Conservation (phyloP, 2,113 vertebrate genomes). For the Anarhynchus alexandrinus region DNA sequence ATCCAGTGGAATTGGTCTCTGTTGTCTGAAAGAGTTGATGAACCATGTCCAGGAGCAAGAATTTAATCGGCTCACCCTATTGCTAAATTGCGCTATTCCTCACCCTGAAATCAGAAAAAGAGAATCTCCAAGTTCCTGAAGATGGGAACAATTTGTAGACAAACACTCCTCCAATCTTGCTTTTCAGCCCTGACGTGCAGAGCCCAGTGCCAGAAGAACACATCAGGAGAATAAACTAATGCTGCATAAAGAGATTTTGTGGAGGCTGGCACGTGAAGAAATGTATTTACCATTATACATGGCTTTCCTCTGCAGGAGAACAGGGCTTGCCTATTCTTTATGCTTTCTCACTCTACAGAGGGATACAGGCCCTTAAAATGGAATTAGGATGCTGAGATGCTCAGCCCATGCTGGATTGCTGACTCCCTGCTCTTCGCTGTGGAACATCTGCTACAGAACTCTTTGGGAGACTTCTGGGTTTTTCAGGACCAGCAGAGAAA, state of each 20-base stretch:
- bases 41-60: background rate
- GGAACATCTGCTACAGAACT: conserved; percentile 32
- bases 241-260: background rate
- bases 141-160: background rate
- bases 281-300: background rate
- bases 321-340: background rate
- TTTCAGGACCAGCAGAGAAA: conserved; percentile 22
- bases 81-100: background rate
- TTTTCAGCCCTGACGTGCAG: background rate
- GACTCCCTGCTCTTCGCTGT: background rate
- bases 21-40: background rate
- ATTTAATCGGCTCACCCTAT: background rate
- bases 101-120: background rate
- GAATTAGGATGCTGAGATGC: conserved; percentile 18
- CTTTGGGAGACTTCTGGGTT: background rate
- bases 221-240: background rate
- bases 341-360: background rate
- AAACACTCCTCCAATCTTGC: background rate
- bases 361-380: background rate
- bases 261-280: background rate
- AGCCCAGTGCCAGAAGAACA: background rate
- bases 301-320: background rate
- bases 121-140: background rate
- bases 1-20: background rate
- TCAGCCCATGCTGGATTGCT: background rate